Evolutionary conservation across 2,888 invertebrate species (phyloP).

Genomic region (Quadriops clusia): DNA sequence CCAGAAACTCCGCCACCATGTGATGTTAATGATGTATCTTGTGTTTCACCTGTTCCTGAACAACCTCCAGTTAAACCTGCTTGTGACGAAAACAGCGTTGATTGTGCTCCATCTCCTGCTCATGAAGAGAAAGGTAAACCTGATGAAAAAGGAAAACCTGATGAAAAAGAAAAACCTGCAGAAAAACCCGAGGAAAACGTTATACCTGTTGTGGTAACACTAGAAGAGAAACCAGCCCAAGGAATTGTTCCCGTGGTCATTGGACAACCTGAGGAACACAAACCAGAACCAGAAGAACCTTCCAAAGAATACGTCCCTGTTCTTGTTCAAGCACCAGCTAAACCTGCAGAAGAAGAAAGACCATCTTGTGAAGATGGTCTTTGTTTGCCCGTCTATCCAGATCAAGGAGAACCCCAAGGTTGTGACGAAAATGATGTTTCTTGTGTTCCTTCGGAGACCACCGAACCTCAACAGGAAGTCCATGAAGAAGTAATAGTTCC

Average conservation of each 20-base stretch:
- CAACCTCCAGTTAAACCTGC: too few species aligned
- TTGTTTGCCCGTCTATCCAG: conserved; percentile 3
- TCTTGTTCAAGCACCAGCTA: conserved; percentile 7
- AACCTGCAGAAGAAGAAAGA: conserved; percentile 10
- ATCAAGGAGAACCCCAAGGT: conserved; percentile 11
- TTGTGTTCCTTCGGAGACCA: too few species aligned
- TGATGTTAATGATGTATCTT: too few species aligned
- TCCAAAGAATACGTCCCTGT: conserved; percentile 4
- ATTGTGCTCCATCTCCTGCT: too few species aligned
- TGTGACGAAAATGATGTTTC: too few species aligned
- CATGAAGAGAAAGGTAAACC: conserved; percentile 7
- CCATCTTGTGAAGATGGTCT: conserved; percentile 11
- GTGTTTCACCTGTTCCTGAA: too few species aligned
- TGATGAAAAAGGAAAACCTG: too few species aligned
- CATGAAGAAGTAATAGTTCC: too few species aligned
- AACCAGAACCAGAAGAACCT: neutral
- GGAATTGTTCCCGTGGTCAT: conserved; percentile 11
- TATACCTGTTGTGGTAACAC: conserved; percentile 10
- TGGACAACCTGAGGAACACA: conserved; percentile 7
- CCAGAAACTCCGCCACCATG: conserved; percentile 3
- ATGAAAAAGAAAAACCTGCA: conserved; percentile 13
- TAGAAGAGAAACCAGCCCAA: conserved; percentile 13
- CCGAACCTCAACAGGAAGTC: conserved; percentile 12
- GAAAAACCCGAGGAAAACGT: conserved; percentile 11
- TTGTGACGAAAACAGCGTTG: too few species aligned